A percentile compares a stretch with the other conserved stretches of the same genome.
Evolutionary conservation across 1,140 invertebrate genomes (phyloP).

Genomic region (Thaumetopoea pityocampa): DNA sequence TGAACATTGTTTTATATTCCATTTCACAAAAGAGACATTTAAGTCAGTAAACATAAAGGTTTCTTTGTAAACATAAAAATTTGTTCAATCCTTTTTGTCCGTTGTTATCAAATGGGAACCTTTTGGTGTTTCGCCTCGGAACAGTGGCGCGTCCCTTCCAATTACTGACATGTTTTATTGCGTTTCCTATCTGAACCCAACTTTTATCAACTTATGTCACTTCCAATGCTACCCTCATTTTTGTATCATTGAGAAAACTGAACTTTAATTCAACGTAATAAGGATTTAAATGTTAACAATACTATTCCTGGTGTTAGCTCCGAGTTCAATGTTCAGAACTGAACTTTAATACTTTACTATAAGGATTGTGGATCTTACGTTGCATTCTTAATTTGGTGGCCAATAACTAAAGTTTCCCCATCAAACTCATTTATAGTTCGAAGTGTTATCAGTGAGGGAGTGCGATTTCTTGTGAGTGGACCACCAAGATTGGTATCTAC

Average conservation of each 20-base stretch:
- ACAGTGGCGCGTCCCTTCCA: slow-evolving; percentile 42
- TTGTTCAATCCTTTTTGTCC: too few species aligned
- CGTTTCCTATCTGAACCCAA: slow-evolving; percentile 37
- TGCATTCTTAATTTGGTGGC: slow-evolving; percentile 68
- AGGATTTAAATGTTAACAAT: background rate
- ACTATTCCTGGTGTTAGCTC: slow-evolving; percentile 26
- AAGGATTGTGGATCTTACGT: too few species aligned
- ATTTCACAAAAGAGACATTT: background rate
- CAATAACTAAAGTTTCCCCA: slow-evolving; percentile 58
- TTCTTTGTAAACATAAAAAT: background rate
- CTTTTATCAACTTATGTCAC: slow-evolving; percentile 49
- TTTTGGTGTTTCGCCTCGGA: slow-evolving; percentile 17
- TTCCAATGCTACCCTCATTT: slow-evolving; percentile 20
- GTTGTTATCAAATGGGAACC: slow-evolving; percentile 3
- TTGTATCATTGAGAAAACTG: slow-evolving; percentile 10
- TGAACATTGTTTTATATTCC: too few species aligned
- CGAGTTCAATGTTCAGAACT: too few species aligned
- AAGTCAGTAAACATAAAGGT: too few species aligned
- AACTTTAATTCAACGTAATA: slow-evolving; percentile 21
- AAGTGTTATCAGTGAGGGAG: slow-evolving; percentile 45
- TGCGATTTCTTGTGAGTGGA: slow-evolving; percentile 41
- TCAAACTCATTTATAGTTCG: slow-evolving; percentile 54
- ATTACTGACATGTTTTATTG: slow-evolving; percentile 58
- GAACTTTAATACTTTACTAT: too few species aligned
- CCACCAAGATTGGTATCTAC: slow-evolving; percentile 46